These are phyloP conservation scores for Taphrorychus bicolor DNA, from an alignment of 2,888 invertebrate species.

Conservation along the genomic window DNA sequence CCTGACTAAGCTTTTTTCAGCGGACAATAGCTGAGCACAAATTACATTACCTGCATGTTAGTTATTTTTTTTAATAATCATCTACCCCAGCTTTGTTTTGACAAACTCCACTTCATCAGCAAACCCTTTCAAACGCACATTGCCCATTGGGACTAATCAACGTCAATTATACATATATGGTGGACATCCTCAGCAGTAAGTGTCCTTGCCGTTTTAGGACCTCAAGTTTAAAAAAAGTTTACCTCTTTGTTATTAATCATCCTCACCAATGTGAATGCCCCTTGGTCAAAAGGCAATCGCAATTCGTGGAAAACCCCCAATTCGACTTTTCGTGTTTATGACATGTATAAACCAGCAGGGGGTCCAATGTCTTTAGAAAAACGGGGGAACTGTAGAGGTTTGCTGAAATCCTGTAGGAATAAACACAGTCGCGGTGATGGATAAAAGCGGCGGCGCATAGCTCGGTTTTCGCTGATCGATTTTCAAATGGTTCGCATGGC, in stretches of 20 bases:
- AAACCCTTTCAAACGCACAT: neutral
- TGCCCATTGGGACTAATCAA: too few species aligned
- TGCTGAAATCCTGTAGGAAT: slow-evolving; percentile 40
- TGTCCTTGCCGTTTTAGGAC: neutral
- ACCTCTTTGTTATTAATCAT: neutral
- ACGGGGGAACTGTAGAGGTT: slow-evolving; percentile 28
- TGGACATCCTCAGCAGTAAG: neutral
- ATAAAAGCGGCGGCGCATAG: slow-evolving; percentile 39
- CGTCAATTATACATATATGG: neutral
- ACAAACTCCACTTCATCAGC: too few species aligned
- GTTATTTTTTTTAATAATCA: too few species aligned
- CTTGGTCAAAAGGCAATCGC: neutral
- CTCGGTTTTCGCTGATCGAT: slow-evolving; percentile 40
- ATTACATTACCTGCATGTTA: neutral
- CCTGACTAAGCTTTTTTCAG: too few species aligned
- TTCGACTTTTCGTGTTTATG: slow-evolving; percentile 28
- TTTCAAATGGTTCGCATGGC: slow-evolving; percentile 26
- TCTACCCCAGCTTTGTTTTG: too few species aligned
- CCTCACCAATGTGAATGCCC: neutral
- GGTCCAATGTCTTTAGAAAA: slow-evolving; percentile 27
- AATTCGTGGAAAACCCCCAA: slow-evolving; percentile 6
- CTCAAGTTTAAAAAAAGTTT: neutral
- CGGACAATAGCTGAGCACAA: neutral
- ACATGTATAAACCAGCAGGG: slow-evolving; percentile 22
- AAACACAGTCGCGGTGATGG: slow-evolving; percentile 31